These are phyloP conservation scores for Lemur catta DNA, from an alignment of 2,797 vertebrate species.

Conservation along the genomic window DNA sequence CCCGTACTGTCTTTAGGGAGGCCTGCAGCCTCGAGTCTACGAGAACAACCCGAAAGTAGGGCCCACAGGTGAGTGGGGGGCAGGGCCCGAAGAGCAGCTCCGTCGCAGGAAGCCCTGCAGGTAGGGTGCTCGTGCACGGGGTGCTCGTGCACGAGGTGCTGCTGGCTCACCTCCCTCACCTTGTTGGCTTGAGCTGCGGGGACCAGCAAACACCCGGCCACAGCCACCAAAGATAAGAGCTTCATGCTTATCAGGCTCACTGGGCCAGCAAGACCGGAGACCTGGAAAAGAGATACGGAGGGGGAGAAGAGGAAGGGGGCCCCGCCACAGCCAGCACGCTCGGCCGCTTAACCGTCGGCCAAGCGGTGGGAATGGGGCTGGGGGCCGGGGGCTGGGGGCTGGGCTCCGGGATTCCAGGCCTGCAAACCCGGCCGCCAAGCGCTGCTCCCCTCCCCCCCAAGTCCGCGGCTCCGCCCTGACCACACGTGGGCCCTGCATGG, in stretches of 20 bases:
- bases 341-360: neutral
- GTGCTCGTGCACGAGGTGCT: neutral
- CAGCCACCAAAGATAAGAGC: conserved; percentile 63
- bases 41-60: neutral
- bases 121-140: neutral
- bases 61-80: neutral
- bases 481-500: neutral
- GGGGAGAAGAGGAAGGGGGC: neutral
- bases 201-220: conserved; percentile 77
- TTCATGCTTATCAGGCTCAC: conserved; percentile 10
- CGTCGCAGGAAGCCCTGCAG: neutral
- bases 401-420: neutral
- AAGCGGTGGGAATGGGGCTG: neutral
- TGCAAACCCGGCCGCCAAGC: neutral
- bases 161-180: conserved; percentile 68
- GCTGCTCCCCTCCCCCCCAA: neutral
- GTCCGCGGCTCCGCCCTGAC: neutral
- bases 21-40: neutral
- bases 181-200: conserved; percentile 78
- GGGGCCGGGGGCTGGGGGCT: neutral
- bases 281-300: conserved; percentile 63
- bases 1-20: neutral
- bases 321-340: neutral
- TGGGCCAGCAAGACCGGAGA: conserved; percentile 47
- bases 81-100: neutral